phyloP scores from a whole-genome alignment of 1,140 invertebrate species.

The Ganaspis sp. region DNA sequence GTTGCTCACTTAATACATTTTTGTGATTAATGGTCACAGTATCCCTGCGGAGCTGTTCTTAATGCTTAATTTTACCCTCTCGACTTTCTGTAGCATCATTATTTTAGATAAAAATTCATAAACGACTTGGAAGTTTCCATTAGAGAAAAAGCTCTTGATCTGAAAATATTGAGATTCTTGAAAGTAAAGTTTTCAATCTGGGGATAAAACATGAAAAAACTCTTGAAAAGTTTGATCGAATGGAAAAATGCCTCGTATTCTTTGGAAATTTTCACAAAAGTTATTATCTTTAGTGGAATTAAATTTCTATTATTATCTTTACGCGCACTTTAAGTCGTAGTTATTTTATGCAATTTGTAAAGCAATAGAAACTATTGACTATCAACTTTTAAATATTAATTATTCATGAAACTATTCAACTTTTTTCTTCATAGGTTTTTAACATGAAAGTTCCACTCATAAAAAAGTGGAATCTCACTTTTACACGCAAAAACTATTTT shows the following conservation, averaged over 20 bases:
- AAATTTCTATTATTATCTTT: too few relatives aligned
- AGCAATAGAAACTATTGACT: too few relatives aligned
- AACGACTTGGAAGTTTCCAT: conserved; percentile 5
- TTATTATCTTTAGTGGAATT: too few relatives aligned
- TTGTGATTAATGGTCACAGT: not conserved
- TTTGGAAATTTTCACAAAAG: too few relatives aligned
- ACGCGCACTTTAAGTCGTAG: too few relatives aligned
- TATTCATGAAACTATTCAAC: too few relatives aligned
- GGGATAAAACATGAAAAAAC: conserved; percentile 1
- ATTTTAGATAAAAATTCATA: conserved; percentile 15
- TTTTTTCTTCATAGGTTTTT: too few relatives aligned
- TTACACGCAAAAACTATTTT: too few relatives aligned
- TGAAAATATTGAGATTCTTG: conserved; percentile 14
- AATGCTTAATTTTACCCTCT: not conserved
- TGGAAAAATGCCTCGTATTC: not conserved
- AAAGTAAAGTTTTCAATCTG: conserved; percentile 14
- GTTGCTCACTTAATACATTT: not conserved
- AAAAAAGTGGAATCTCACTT: too few relatives aligned
- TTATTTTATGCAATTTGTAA: too few relatives aligned
- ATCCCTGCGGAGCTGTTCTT: not conserved
- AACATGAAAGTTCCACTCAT: too few relatives aligned
- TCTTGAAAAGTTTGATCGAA: conserved; percentile 10
- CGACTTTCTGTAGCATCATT: not conserved
- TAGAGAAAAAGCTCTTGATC: conserved; percentile 13
- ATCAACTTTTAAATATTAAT: too few relatives aligned